Percentiles rank a stretch among this genome's conserved stretches.
These are phyloP conservation scores for Atlantisia rogersi DNA, from an alignment of 2,113 vertebrate species.

Conservation along the genomic window DNA sequence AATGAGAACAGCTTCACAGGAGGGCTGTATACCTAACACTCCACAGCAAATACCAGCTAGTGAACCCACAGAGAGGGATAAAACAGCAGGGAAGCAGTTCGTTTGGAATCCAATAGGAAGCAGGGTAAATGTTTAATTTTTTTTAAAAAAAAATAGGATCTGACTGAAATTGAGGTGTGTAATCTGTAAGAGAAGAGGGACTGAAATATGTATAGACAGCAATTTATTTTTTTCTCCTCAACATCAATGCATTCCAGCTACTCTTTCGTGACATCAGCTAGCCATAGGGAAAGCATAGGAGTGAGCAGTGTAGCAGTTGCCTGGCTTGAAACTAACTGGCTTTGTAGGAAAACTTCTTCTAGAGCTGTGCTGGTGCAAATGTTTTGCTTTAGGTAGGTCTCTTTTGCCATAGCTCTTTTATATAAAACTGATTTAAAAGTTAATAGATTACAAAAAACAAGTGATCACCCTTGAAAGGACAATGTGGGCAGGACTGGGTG, in stretches of 20 bases:
- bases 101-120: not conserved
- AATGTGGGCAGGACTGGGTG: not conserved
- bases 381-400: not conserved
- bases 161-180: not conserved
- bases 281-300: rapidly evolving
- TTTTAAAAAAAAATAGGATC: not conserved
- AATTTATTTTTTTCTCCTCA: not conserved
- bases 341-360: not conserved
- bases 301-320: not conserved
- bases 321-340: not conserved
- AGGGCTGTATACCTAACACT: not conserved
- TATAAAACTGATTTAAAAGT: not conserved
- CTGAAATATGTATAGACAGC: not conserved
- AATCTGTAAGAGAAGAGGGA: not conserved
- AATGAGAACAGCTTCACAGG: not conserved
- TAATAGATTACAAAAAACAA: not conserved
- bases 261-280: not conserved
- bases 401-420: not conserved
- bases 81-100: not conserved
- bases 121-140: not conserved
- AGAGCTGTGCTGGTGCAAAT: not conserved
- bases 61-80: not conserved
- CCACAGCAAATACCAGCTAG: not conserved
- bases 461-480: not conserved
- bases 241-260: not conserved